Conservation (phyloP, 2,797 vertebrate genomes). For the Alca torda region DNA sequence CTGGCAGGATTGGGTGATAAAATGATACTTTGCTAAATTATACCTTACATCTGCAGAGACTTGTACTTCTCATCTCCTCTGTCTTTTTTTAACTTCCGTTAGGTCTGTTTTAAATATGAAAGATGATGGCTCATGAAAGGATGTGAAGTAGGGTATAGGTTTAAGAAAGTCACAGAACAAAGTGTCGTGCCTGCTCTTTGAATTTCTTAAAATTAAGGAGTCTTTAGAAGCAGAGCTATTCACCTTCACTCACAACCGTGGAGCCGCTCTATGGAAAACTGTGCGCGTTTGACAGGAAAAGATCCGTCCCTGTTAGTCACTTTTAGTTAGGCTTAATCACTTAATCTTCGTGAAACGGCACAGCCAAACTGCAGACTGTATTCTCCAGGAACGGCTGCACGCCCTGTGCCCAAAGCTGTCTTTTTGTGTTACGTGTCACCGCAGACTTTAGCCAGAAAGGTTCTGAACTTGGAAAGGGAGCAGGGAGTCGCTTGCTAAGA, state of each 20-base stretch:
- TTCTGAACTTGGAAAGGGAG: conserved; percentile 69
- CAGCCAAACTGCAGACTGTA: background rate
- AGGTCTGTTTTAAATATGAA: conserved; percentile 74
- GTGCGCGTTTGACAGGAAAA: conserved; percentile 15
- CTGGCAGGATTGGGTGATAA: background rate
- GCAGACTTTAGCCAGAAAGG: conserved; percentile 53
- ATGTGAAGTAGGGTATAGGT: conserved; percentile 58
- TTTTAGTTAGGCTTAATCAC: conserved; percentile 49
- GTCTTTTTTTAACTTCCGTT: conserved; percentile 43
- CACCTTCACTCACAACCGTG: conserved; percentile 76
- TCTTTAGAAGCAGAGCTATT: conserved; percentile 73
- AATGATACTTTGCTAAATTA: conserved; percentile 53
- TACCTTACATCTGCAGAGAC: conserved; percentile 52
- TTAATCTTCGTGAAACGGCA: conserved; percentile 57
- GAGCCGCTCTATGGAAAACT: conserved; percentile 35
- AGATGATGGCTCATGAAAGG: conserved; percentile 74
- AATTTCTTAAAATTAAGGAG: conserved; percentile 77
- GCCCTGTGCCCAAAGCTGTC: conserved; percentile 55
- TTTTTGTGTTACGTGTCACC: conserved; percentile 38
- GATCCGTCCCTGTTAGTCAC: conserved; percentile 58
- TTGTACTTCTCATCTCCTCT: conserved; percentile 40
- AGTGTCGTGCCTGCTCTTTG: conserved; percentile 65
- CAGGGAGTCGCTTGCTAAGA: conserved; percentile 10
- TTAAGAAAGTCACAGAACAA: conserved; percentile 78
- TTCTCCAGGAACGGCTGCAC: conserved; percentile 32